Evolutionary conservation across 2,797 vertebrate genomes (phyloP), one percentile per base, ranked within the genome.

Genomic region (Parauchenoglanis ngamensis): DNA sequence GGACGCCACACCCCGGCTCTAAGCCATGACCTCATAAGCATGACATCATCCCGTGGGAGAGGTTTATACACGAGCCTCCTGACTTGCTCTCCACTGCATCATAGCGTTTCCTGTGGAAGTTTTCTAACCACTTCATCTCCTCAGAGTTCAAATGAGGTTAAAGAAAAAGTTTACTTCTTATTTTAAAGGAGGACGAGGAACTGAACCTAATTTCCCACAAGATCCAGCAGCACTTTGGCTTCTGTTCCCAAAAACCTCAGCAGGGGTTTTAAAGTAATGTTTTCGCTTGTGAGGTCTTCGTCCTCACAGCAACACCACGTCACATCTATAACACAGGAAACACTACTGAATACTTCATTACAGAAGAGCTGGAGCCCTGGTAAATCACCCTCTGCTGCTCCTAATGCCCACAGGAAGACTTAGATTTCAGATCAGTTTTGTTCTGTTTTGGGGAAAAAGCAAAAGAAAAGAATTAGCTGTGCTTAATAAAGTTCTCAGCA

Each of bases 11-110:
- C 46, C 23, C 57, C 21, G 17, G 28, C 40, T 73, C n/a, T 7
- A 57, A 72, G 40, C 59, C 25, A 21, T 84, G 83, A 87, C 59
- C 75, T 87, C 80, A 86, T 85, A 63, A 31, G 23, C 13, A 77
- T 87, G 75, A 75, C 86, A 87, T 65, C 85, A 87, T 84, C 81
- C 40, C 44, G 4, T 10, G 35, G 61, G 44, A 87, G n/a, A 28
- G 21, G 59, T 65, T 77, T 4, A 80, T 49, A 86, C 63, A 68
- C 40, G 8, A 40, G 56, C 44, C 72, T 79, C 28, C 0, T 75
- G 17, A 63, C 0, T 83, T 19, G 46, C 70, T 59, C 23, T 68
- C 52, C 19, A 0, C 54, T 40, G 77, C 31, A 1, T 61, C 35
- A 3, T 10, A 44, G 23, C 28, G 13, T 68, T 81, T 25, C 15